Evolutionary conservation across 1,140 invertebrate genomes (phyloP).

Genomic region (Lineus longissimus): DNA sequence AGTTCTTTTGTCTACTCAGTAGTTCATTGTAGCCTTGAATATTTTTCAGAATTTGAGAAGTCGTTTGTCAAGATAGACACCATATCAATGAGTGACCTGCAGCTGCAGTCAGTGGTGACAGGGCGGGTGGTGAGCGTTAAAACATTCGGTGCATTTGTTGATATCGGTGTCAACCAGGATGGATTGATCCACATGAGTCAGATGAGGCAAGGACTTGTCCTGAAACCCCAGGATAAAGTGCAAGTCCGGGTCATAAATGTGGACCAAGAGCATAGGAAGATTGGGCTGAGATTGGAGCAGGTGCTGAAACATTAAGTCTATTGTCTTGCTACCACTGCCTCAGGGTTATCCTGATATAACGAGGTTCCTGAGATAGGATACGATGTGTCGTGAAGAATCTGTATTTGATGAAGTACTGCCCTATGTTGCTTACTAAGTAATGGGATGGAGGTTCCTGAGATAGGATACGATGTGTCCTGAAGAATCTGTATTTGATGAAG

Average conservation of each 20-base stretch:
- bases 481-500: too few species aligned
- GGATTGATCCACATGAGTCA: constrained; percentile 67
- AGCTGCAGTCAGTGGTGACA: constrained; percentile 57
- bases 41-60: constrained; percentile 55
- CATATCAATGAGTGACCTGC: constrained; percentile 61
- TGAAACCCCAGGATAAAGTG: constrained; percentile 70
- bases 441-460: too few species aligned
- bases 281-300: constrained; percentile 58
- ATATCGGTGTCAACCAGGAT: constrained; percentile 74
- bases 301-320: too few species aligned
- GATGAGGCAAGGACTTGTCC: constrained; percentile 39
- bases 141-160: constrained; percentile 85
- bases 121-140: constrained; percentile 68
- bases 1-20: too few species aligned
- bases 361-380: too few species aligned
- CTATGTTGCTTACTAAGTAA: too few species aligned
- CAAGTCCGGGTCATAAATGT: constrained; percentile 61
- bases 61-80: constrained; percentile 68
- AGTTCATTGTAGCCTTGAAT: too few species aligned
- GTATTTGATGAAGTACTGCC: too few species aligned
- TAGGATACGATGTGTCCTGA: too few species aligned
- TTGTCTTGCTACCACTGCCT: too few species aligned
- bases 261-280: constrained; percentile 55
- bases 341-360: too few species aligned
- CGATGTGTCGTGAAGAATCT: too few species aligned